Conservation (phyloP, 37 sponge, comb jelly and placozoan genomes). For the Oscarella lobularis region DNA sequence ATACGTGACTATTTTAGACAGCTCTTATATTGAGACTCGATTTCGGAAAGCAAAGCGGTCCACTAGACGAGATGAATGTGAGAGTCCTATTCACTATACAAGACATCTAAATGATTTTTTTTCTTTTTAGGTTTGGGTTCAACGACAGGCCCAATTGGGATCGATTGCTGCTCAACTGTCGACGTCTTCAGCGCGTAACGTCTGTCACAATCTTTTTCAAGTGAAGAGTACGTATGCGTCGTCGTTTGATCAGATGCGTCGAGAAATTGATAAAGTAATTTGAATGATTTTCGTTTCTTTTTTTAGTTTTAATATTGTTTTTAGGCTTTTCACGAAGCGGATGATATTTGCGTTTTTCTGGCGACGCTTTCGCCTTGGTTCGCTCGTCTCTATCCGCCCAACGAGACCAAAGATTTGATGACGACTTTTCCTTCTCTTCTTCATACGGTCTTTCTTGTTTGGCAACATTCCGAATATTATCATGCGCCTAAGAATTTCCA, state of each 20-base stretch:
- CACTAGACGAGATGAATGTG: too few relatives aligned
- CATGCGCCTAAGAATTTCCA: slow-evolving; percentile 36
- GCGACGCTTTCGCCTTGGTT: slow-evolving; percentile 64
- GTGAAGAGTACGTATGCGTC: slow-evolving; percentile 53
- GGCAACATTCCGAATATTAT: slow-evolving; percentile 49
- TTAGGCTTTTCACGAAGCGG: slow-evolving; percentile 46
- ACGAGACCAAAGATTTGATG: slow-evolving; percentile 12
- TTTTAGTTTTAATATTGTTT: too few relatives aligned
- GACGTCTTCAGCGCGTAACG: slow-evolving; percentile 39
- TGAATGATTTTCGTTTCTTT: background rate
- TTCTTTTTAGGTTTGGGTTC: slow-evolving; percentile 64
- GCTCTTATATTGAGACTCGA: too few relatives aligned
- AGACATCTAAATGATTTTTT: too few relatives aligned
- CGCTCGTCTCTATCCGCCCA: slow-evolving; percentile 17
- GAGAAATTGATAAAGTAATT: slow-evolving; percentile 23
- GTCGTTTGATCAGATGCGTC: slow-evolving; percentile 47
- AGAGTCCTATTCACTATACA: too few relatives aligned
- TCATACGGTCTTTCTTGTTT: slow-evolving; percentile 37
- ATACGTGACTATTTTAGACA: too few relatives aligned
- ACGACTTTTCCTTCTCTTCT: slow-evolving; percentile 53
- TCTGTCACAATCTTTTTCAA: slow-evolving; percentile 48
- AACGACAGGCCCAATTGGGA: slow-evolving; percentile 23
- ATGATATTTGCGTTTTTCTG: slow-evolving; percentile 38
- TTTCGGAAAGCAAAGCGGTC: too few relatives aligned
- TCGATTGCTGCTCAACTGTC: slow-evolving; percentile 50